Conservation (phyloP, 2,113 vertebrate species). For the Sinocyclocheilus grahami region DNA sequence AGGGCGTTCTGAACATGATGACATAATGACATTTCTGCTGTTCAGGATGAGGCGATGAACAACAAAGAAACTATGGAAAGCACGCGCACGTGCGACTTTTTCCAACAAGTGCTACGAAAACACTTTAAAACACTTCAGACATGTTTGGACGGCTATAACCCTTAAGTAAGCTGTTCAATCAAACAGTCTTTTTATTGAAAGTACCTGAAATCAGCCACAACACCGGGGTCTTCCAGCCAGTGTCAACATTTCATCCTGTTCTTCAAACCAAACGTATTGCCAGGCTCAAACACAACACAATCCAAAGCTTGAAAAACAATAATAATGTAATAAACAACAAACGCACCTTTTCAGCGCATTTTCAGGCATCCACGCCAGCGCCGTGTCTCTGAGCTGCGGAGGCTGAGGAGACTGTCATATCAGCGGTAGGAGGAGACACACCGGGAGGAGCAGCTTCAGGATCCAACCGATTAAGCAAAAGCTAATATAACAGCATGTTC, state of each 20-base stretch:
- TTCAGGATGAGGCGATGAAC: neutral
- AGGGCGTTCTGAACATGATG: neutral
- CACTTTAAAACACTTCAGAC: neutral
- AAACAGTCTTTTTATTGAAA: neutral
- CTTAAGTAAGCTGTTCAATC: neutral
- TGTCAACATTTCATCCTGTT: neutral
- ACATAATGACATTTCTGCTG: neutral
- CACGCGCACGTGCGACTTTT: neutral
- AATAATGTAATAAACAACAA: neutral
- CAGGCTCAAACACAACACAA: neutral
- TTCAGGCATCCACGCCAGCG: neutral
- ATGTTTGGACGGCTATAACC: neutral
- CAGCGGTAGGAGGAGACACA: conserved; percentile 21
- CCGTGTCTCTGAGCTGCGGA: neutral
- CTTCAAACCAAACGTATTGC: neutral
- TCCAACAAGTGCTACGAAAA: neutral
- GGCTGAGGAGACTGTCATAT: neutral
- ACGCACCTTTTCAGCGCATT: neutral
- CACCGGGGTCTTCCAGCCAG: neutral
- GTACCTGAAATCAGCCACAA: neutral
- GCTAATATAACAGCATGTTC: neutral
- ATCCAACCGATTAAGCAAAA: neutral
- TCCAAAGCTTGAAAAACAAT: neutral
- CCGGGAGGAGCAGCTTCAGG: neutral
- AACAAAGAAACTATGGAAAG: neutral